phyloP scores from a whole-genome alignment of 2,797 vertebrate species.

The Pseudochirops corinnae region DNA sequence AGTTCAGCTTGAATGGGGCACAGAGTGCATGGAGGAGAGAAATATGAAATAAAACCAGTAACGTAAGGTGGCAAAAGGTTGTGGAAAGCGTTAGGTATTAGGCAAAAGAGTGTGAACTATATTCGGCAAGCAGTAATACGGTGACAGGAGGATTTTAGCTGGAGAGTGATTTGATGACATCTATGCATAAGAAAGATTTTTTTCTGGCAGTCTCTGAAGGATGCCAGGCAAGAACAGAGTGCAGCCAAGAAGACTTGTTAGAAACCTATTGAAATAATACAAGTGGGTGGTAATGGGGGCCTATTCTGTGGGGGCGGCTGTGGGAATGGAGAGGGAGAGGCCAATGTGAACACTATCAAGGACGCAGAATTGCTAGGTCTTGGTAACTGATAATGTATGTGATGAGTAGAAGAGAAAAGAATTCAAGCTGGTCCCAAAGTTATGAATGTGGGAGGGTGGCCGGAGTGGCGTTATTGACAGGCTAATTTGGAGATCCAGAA shows the following conservation, averaged over 20 bases:
- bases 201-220: background rate
- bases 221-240: background rate
- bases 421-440: background rate
- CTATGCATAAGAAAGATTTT: slow-evolving; percentile 20
- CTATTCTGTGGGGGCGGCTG: background rate
- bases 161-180: background rate
- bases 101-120: background rate
- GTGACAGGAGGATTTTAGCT: slow-evolving; percentile 17
- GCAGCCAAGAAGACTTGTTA: background rate
- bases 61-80: background rate
- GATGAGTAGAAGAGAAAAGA: background rate
- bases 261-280: slow-evolving; percentile 3
- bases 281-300: slow-evolving; percentile 1
- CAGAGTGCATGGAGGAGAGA: background rate
- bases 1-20: background rate
- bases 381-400: background rate
- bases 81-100: background rate
- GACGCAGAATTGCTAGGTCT: background rate
- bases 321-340: background rate
- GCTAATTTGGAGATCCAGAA: background rate
- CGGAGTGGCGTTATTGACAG: background rate
- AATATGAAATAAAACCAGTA: background rate
- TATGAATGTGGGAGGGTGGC: background rate
- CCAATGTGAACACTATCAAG: background rate
- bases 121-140: slow-evolving; percentile 25